A percentile compares a stretch with the other conserved stretches of the same genome.
phyloP scores from a whole-genome alignment of 2,113 vertebrate genomes.

The Phrynocephalus versicolor region DNA sequence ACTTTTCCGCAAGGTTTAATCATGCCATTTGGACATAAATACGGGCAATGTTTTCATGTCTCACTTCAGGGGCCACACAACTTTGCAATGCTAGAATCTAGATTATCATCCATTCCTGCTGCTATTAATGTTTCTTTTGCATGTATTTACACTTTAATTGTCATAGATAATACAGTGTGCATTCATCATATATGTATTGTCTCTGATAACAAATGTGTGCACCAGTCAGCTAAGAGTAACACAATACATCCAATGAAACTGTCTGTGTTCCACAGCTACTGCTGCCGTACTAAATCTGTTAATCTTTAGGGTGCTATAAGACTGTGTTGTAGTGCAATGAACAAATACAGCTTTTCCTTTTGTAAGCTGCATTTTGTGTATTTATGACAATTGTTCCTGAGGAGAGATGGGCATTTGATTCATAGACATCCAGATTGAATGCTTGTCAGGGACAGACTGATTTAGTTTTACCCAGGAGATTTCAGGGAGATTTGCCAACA shows the following conservation, averaged over 20 bases:
- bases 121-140: not conserved
- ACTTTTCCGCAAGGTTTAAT: not conserved
- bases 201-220: not conserved
- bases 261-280: not conserved
- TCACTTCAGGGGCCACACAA: not conserved
- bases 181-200: not conserved
- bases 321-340: not conserved
- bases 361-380: not conserved
- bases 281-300: not conserved
- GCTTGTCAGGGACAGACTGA: not conserved
- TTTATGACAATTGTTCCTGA: not conserved
- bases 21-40: not conserved
- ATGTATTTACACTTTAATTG: not conserved
- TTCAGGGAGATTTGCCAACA: not conserved
- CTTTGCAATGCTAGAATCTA: not conserved
- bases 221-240: not conserved
- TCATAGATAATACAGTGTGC: not conserved
- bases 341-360: not conserved
- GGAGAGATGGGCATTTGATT: not conserved
- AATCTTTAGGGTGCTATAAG: not conserved
- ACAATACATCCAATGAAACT: not conserved
- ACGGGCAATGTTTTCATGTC: not conserved
- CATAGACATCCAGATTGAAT: constrained; percentile 4
- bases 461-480: not conserved
- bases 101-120: not conserved